phyloP scores from a whole-genome alignment of 1,140 invertebrate genomes.

The Eumaeus atala region DNA sequence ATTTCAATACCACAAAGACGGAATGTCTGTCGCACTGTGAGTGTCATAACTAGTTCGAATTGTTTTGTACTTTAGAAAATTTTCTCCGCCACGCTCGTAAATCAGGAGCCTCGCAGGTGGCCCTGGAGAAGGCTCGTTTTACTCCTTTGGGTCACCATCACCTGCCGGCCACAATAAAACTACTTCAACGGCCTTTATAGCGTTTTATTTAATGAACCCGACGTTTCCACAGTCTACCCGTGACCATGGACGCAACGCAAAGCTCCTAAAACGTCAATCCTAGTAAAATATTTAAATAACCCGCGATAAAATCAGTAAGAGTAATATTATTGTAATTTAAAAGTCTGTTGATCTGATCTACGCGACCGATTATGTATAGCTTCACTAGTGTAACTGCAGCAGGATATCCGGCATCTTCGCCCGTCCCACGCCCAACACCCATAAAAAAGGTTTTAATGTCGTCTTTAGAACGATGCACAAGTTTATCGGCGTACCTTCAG shows the following conservation, averaged over 20 bases:
- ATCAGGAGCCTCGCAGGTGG: conserved; percentile 50
- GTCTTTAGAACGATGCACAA: conserved; percentile 13
- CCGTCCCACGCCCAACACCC: conserved; percentile 8
- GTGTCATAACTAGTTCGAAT: conserved; percentile 40
- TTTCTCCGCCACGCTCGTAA: conserved; percentile 44
- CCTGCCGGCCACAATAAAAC: conserved; percentile 1
- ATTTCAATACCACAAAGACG: conserved; percentile 24
- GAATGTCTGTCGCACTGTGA: conserved; percentile 36
- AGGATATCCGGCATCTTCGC: neutral
- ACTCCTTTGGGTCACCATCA: conserved; percentile 17
- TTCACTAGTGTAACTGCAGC: neutral
- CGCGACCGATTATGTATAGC: neutral
- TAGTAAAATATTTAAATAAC: too few relatives aligned
- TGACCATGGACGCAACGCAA: too few relatives aligned
- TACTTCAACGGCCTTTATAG: too few relatives aligned
- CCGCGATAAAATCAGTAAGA: too few relatives aligned
- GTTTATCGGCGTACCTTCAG: neutral
- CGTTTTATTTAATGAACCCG: too few relatives aligned
- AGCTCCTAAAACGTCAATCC: too few relatives aligned
- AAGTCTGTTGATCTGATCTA: neutral
- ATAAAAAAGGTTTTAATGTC: conserved; percentile 1
- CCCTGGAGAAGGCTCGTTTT: conserved; percentile 18
- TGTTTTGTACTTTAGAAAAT: conserved; percentile 48
- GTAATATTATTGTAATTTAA: too few relatives aligned
- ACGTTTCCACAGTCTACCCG: too few relatives aligned